phyloP scores from a whole-genome alignment of 2,113 vertebrate genomes.

The Genyomyrus donnyi region DNA sequence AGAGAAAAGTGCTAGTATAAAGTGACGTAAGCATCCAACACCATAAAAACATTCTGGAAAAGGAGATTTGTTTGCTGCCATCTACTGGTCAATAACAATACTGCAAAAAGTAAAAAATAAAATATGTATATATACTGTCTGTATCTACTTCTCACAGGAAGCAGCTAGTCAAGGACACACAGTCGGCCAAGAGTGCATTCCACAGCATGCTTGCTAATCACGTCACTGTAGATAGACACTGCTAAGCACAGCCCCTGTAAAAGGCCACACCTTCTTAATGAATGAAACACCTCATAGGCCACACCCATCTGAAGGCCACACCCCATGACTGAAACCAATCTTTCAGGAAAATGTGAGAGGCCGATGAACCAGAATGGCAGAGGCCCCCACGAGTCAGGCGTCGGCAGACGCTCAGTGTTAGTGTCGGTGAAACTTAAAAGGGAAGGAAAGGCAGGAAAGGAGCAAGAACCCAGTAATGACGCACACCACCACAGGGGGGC shows the following conservation, averaged over 20 bases:
- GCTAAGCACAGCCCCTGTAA: not conserved
- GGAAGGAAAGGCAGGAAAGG: not conserved
- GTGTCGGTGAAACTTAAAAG: not conserved
- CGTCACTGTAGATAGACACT: not conserved
- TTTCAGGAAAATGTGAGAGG: slow-evolving; percentile 15
- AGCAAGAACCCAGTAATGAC: slow-evolving; percentile 22
- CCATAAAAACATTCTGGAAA: not conserved
- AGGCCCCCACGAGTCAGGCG: not conserved
- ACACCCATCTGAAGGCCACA: not conserved
- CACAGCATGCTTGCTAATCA: not conserved
- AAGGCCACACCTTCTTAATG: not conserved
- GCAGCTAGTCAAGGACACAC: not conserved
- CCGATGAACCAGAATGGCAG: not conserved
- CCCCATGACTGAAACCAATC: not conserved
- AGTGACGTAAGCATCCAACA: not conserved
- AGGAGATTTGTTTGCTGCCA: not conserved
- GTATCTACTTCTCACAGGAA: not conserved
- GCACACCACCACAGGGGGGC: slow-evolving; percentile 24
- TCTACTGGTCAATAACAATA: not conserved
- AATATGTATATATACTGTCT: not conserved
- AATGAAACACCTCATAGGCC: not conserved
- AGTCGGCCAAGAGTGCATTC: not conserved
- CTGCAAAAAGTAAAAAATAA: not conserved
- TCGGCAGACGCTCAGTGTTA: not conserved
- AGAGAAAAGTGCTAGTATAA: not conserved